Base-by-base conservation (phyloP, 2,113 vertebrate genomes). In the Tonatia bakeri region DNA sequence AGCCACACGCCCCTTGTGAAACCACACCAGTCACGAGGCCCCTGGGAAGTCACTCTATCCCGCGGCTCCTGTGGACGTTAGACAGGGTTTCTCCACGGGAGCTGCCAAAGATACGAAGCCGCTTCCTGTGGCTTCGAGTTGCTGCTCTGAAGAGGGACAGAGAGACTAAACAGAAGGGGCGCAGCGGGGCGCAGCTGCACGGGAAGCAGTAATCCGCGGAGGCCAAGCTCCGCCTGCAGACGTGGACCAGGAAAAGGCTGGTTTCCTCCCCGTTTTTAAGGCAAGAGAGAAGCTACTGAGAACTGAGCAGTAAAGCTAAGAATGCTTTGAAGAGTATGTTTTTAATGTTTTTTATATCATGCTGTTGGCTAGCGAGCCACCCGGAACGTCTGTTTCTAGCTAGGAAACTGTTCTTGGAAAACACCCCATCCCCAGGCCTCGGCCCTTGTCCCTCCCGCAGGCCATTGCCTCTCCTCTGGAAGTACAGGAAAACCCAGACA, bases 381-480 rank as follows among this genome's bases (percentile, higher is more conserved):
- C 84, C 36, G 43, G 80, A 98, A 98, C 98, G 98, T 99, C 98
- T 99, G 98, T 98, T 99, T 99, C 98, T 98, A 98, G 98, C 98
- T 98, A 98, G 92, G 95, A 96, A 98, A 96, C 88, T 95, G 93
- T 59, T 97, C 91, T 94, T 98, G 98, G 98, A 98, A 99, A 99
- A 99, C 98, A 95, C 97, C 96, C 80, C 91, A 16, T n/a, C 12
- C 95, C 77, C 64, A 7, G 19, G 65, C 75, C 73, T 43, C 33
- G 12, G 36, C 40, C 38, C 5, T 1, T 0, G 10, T 15, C 59
- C 38, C 52, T 1, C 31, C 67, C 73, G 64, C 14, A 22, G 65
- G 13, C 61, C 56, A 47, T 92, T 92, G 91, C 36, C 77, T 96
- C 87, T 87, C 97, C 97, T 96, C 91, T 14, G 92, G 93, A 96